These are phyloP conservation scores for Nymphalis polychloros DNA, from an alignment of 2,888 invertebrate genomes.

Conservation along the genomic window DNA sequence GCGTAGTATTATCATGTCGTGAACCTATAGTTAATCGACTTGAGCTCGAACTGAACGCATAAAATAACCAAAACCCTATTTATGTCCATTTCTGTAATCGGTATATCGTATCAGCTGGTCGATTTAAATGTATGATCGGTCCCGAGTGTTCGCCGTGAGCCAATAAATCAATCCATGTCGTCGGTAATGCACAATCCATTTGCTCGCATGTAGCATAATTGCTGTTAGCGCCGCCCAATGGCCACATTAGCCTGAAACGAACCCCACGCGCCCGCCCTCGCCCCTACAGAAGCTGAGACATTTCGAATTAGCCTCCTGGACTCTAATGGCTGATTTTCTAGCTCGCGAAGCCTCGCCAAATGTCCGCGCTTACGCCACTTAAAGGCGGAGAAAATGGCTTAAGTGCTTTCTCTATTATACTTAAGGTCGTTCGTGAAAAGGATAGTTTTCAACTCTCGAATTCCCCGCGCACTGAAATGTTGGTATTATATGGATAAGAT, in stretches of 20 bases:
- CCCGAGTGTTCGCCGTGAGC: constrained; percentile 48
- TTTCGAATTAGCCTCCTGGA: constrained; percentile 64
- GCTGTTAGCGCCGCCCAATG: constrained; percentile 78
- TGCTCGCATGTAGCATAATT: constrained; percentile 76
- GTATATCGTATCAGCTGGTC: constrained; percentile 63
- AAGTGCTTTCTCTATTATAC: constrained; percentile 82
- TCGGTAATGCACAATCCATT: constrained; percentile 80
- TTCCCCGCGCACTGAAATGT: constrained; percentile 59
- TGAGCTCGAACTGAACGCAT: constrained; percentile 60
- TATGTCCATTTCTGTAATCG: constrained; percentile 61
- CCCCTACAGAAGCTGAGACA: constrained; percentile 51
- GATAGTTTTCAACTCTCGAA: constrained; percentile 81
- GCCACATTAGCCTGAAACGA: constrained; percentile 71
- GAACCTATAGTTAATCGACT: constrained; percentile 57
- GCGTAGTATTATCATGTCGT: constrained; percentile 49
- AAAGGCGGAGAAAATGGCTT: constrained; percentile 82
- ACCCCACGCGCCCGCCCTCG: constrained; percentile 56
- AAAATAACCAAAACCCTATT: constrained; percentile 57
- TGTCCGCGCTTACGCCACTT: constrained; percentile 80
- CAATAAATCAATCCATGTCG: constrained; percentile 79
- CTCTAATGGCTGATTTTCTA: constrained; percentile 80
- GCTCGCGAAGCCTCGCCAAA: constrained; percentile 78
- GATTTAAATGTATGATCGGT: constrained; percentile 55
- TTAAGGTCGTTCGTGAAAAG: constrained; percentile 81
- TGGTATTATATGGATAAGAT: constrained; percentile 56